phyloP scores from a whole-genome alignment of 2,888 invertebrate genomes.

The Drosophila affinis region DNA sequence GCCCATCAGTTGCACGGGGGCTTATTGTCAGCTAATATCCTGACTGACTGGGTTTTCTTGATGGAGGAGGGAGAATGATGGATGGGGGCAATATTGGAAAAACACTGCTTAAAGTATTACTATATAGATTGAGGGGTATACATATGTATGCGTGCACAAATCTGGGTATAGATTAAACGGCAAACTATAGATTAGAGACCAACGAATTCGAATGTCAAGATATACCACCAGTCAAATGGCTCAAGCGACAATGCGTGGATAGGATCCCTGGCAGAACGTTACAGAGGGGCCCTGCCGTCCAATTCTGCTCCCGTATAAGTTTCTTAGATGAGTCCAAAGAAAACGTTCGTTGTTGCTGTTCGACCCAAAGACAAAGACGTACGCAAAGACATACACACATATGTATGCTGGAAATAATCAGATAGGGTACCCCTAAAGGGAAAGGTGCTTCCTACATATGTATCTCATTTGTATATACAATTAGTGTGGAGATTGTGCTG shows the following conservation, averaged over 20 bases:
- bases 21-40: background rate
- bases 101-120: background rate
- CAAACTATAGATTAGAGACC: background rate
- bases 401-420: too few species aligned
- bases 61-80: background rate
- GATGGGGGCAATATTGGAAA: background rate
- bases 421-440: background rate
- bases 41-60: background rate
- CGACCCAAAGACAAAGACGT: too few species aligned
- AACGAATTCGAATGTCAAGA: background rate
- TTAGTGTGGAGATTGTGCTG: background rate
- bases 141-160: background rate
- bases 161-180: background rate
- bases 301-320: too few species aligned
- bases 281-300: too few species aligned
- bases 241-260: too few species aligned
- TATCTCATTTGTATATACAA: conserved; percentile 1
- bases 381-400: too few species aligned
- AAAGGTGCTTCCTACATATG: background rate
- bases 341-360: too few species aligned
- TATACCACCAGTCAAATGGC: background rate
- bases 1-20: background rate
- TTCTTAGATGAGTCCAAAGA: too few species aligned
- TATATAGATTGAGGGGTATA: background rate
- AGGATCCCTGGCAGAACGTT: too few species aligned